Percentiles rank a stretch among this genome's conserved stretches.
These are phyloP conservation scores for Belonocnema kinseyi DNA, from an alignment of 1,140 invertebrate genomes.

Conservation along the genomic window DNA sequence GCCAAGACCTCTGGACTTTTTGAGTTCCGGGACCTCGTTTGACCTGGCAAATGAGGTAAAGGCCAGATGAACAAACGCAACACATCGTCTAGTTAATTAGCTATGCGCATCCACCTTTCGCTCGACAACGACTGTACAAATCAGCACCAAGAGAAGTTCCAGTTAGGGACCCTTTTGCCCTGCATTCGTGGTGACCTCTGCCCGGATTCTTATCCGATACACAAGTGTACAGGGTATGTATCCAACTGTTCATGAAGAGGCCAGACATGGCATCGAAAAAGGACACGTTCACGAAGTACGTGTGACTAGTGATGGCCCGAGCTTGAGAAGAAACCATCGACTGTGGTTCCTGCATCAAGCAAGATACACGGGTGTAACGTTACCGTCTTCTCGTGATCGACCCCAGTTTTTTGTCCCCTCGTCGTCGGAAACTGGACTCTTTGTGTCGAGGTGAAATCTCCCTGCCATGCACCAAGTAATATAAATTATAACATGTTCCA, in stretches of 20 bases:
- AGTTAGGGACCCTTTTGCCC: too few species aligned
- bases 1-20: conserved; percentile 18
- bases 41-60: conserved; percentile 16
- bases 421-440: conserved; percentile 1
- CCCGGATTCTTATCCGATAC: too few species aligned
- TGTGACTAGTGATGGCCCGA: neutral
- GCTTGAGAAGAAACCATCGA: neutral
- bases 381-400: conserved; percentile 9
- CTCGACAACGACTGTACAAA: too few species aligned
- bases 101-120: neutral
- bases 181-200: too few species aligned
- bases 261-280: too few species aligned
- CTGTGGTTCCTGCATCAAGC: neutral
- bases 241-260: too few species aligned
- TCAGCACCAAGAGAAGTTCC: too few species aligned
- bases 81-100: conserved; percentile 1
- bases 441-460: conserved; percentile 1
- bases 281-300: too few species aligned
- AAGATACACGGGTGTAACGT: conserved; percentile 1
- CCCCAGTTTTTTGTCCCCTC: neutral
- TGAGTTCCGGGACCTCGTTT: neutral
- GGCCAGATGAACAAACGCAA: neutral
- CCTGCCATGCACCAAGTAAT: neutral
- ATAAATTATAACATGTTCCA: conserved; percentile 3
- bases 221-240: too few species aligned